phyloP scores from a whole-genome alignment of 2,797 vertebrate genomes.

The Thamnophis elegans region DNA sequence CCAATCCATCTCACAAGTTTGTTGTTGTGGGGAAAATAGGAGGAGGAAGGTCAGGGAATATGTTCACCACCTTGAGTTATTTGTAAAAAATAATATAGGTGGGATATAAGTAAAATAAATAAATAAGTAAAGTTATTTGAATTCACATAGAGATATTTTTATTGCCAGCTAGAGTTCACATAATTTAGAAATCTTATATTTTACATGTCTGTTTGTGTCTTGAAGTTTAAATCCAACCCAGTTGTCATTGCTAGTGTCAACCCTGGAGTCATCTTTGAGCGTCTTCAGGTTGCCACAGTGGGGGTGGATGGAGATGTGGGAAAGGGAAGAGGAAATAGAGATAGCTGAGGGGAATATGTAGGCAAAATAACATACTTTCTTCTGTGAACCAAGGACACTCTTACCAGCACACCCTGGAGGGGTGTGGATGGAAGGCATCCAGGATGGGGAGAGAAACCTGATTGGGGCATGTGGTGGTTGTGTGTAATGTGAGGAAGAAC shows the following conservation, averaged over 20 bases:
- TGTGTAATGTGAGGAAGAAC: no score
- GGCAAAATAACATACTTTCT: no score
- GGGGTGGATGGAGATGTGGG: no score
- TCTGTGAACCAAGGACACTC: no score
- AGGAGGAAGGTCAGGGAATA: neutral
- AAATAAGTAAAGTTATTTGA: neutral
- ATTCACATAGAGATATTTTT: neutral
- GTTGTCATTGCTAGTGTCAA: neutral
- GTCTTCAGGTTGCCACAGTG: no score
- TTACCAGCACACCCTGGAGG: no score
- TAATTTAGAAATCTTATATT: neutral
- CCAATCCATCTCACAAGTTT: neutral
- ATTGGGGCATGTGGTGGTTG: no score
- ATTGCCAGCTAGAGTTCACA: neutral
- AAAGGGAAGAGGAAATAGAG: no score
- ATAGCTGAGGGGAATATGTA: no score
- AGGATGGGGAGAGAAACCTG: no score
- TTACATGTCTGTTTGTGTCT: neutral
- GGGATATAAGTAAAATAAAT: neutral
- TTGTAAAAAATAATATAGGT: neutral
- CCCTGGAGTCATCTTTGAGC: no score
- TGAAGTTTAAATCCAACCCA: neutral
- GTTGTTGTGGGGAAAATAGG: neutral
- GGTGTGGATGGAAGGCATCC: no score
- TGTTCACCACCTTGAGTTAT: neutral